Percentiles rank a stretch among this genome's conserved stretches.
Conservation (phyloP, 1,140 invertebrate species). For the Leguminivora glycinivorella region DNA sequence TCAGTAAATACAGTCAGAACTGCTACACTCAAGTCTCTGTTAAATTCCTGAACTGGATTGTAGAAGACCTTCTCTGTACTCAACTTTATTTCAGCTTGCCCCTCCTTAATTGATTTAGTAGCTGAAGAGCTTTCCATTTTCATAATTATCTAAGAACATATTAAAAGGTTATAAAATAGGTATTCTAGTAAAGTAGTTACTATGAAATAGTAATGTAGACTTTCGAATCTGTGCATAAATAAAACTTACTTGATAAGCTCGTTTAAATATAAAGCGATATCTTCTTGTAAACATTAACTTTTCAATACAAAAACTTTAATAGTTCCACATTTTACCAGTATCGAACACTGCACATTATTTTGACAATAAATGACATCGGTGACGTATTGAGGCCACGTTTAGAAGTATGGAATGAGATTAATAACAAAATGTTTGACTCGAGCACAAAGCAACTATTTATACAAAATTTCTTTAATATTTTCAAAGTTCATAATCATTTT, state of each 20-base stretch:
- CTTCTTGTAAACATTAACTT: background rate
- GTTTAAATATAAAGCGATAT: background rate
- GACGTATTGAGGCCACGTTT: background rate
- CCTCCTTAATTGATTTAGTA: conserved; percentile 80
- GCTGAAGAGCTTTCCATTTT: conserved; percentile 50
- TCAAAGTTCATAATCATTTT: too few relatives aligned
- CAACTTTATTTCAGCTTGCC: conserved; percentile 85
- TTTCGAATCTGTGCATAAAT: background rate
- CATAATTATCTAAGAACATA: conserved; percentile 47
- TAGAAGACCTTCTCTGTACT: conserved; percentile 92
- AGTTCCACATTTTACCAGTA: conserved; percentile 1
- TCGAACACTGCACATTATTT: conserved; percentile 4
- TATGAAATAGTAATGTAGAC: background rate
- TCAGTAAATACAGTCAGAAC: conserved; percentile 81
- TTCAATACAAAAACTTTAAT: background rate
- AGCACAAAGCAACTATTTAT: too few relatives aligned
- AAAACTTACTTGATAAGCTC: background rate
- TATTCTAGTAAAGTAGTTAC: background rate
- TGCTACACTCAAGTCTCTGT: conserved; percentile 93
- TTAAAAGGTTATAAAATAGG: conserved; percentile 10
- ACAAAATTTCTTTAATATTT: too few relatives aligned
- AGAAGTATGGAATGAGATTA: background rate
- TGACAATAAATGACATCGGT: background rate
- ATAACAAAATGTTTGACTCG: too few relatives aligned
- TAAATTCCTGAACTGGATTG: conserved; percentile 98